These are phyloP conservation scores for Meliscaeva auricollis DNA, from an alignment of 2,888 invertebrate species.

Conservation along the genomic window DNA sequence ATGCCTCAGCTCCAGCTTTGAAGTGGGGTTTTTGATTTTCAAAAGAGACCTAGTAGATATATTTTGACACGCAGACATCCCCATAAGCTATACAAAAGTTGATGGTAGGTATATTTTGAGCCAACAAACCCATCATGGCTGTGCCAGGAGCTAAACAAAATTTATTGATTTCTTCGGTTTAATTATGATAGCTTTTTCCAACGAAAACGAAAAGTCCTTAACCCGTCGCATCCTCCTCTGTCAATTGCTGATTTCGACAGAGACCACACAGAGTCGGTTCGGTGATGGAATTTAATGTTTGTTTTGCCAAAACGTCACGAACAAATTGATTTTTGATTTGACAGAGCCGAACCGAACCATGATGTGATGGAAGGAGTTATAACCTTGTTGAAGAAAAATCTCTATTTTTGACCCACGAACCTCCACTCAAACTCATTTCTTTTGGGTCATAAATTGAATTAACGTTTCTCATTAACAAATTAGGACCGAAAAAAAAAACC, in stretches of 20 bases:
- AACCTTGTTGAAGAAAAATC: not conserved
- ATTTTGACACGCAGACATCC: constrained; percentile 1
- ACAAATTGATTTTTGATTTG: constrained; percentile 67
- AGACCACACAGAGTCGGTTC: not conserved
- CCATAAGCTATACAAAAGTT: not conserved
- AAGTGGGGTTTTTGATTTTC: constrained; percentile 59
- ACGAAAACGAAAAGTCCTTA: constrained; percentile 62
- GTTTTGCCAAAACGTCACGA: constrained; percentile 75
- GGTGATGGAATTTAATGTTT: constrained; percentile 58
- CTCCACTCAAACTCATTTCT: not conserved
- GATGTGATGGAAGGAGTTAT: too few relatives aligned
- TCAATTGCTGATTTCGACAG: not conserved
- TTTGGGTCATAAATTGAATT: constrained; percentile 59
- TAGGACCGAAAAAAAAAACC: constrained; percentile 36
- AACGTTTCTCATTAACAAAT: constrained; percentile 60
- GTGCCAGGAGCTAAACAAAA: constrained; percentile 46
- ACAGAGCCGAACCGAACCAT: too few relatives aligned
- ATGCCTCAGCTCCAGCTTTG: not conserved
- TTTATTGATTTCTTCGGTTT: constrained; percentile 72
- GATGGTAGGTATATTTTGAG: not conserved
- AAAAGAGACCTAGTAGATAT: constrained; percentile 5
- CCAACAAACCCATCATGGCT: constrained; percentile 1
- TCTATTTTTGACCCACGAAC: not conserved
- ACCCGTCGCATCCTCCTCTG: constrained; percentile 31
- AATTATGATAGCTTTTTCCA: constrained; percentile 62